Evolutionary conservation across 2,888 invertebrate genomes (phyloP).

Genomic region (Oconnorella tubifera): DNA sequence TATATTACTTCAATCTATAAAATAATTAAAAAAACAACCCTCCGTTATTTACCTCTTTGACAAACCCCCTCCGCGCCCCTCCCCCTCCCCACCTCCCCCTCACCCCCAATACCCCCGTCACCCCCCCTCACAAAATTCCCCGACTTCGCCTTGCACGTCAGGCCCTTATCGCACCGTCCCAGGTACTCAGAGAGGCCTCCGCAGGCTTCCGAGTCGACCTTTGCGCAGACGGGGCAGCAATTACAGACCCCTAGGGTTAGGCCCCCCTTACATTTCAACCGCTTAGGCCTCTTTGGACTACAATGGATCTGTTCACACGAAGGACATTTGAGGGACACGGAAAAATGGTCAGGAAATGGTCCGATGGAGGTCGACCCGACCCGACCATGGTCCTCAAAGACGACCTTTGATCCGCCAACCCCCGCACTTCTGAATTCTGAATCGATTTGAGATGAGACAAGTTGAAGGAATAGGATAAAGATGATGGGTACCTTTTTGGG

Average conservation of each 20-base stretch:
- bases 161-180: conserved; percentile 52
- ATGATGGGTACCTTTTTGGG: too few species aligned
- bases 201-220: conserved; percentile 47
- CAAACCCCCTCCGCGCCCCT: not conserved
- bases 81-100: not conserved
- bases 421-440: too few species aligned
- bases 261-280: conserved; percentile 49
- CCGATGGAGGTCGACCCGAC: too few species aligned
- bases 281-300: conserved; percentile 39
- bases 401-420: too few species aligned
- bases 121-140: not conserved
- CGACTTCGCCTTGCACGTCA: conserved; percentile 28
- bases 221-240: conserved; percentile 55
- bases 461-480: too few species aligned
- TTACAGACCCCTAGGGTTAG: conserved; percentile 50
- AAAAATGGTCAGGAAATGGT: too few species aligned
- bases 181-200: conserved; percentile 51
- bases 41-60: not conserved
- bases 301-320: conserved; percentile 54
- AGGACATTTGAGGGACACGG: too few species aligned
- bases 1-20: too few species aligned
- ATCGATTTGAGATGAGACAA: too few species aligned
- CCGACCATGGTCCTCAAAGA: too few species aligned
- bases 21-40: too few species aligned
- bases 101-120: not conserved